A percentile compares a stretch with the other conserved stretches of the same genome.
These are phyloP conservation scores for Nineta flava DNA, from an alignment of 2,888 invertebrate species.

Conservation along the genomic window DNA sequence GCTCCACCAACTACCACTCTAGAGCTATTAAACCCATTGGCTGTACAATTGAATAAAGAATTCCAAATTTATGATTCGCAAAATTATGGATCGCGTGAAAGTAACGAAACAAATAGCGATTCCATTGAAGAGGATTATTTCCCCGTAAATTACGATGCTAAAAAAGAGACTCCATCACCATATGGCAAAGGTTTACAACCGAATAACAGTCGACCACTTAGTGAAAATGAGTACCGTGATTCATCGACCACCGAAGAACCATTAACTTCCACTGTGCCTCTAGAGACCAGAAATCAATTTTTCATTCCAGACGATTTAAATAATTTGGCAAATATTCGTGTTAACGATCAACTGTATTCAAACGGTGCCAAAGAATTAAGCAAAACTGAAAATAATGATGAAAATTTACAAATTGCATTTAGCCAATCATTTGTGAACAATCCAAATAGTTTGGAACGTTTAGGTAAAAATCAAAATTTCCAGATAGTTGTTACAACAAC, in stretches of 20 bases:
- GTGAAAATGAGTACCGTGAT: conserved; percentile 2
- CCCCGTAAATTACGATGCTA: conserved; percentile 28
- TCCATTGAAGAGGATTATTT: conserved; percentile 24
- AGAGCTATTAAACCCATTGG: conserved; percentile 22
- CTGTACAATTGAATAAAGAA: conserved; percentile 32
- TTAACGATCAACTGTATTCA: conserved; percentile 10
- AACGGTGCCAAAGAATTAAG: conserved; percentile 6
- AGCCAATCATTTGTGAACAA: conserved; percentile 51
- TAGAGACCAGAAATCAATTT: conserved; percentile 11
- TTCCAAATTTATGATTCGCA: conserved; percentile 21
- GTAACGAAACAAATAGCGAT: conserved; percentile 24
- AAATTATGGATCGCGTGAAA: conserved; percentile 28
- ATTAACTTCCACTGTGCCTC: neutral
- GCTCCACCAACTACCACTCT: conserved; percentile 13
- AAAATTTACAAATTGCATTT: conserved; percentile 50
- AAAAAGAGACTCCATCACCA: conserved; percentile 24
- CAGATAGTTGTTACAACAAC: conserved; percentile 10
- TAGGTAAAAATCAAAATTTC: conserved; percentile 3
- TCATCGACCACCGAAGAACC: conserved; percentile 6
- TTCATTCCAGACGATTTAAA: conserved; percentile 20
- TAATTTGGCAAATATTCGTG: conserved; percentile 20
- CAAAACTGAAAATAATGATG: conserved; percentile 28
- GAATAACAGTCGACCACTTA: conserved; percentile 26
- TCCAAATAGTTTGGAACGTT: conserved; percentile 29
- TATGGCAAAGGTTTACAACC: conserved; percentile 35